Evolutionary conservation across 2,113 vertebrate species (phyloP).

Genomic region (Notiomystis cincta): DNA sequence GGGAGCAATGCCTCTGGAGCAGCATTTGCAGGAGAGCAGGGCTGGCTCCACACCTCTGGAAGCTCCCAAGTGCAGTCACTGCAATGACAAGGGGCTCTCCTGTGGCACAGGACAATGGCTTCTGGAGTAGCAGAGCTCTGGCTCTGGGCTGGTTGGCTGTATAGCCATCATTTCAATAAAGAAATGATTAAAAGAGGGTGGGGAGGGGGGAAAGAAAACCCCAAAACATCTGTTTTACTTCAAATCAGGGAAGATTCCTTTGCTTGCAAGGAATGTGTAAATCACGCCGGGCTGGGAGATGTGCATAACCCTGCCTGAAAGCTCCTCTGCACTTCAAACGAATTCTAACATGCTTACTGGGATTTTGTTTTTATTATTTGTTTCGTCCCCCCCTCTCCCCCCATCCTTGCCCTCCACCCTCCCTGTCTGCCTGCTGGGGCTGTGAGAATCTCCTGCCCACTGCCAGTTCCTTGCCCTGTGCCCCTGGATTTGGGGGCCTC

Average conservation of each 20-base stretch:
- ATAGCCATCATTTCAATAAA: slow-evolving; percentile 36
- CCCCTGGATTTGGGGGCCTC: background rate
- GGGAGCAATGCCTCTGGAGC: background rate
- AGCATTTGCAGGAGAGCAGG: background rate
- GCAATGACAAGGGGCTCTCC: background rate
- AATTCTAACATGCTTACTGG: slow-evolving; percentile 73
- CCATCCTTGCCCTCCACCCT: background rate
- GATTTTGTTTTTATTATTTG: slow-evolving; percentile 67
- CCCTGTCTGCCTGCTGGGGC: slow-evolving; percentile 43
- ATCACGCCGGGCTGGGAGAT: slow-evolving; percentile 66
- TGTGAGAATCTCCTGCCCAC: slow-evolving; percentile 40
- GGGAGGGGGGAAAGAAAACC: background rate
- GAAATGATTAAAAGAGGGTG: background rate
- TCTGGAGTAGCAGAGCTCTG: slow-evolving; percentile 27
- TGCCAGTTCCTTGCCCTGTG: slow-evolving; percentile 31
- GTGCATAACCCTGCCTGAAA: slow-evolving; percentile 68
- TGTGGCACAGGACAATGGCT: background rate
- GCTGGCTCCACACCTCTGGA: background rate
- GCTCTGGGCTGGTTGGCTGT: background rate
- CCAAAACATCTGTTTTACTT: slow-evolving; percentile 77
- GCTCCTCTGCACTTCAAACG: slow-evolving; percentile 72
- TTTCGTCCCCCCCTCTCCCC: background rate
- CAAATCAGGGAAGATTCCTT: slow-evolving; percentile 72
- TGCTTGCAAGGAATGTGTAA: slow-evolving; percentile 73
- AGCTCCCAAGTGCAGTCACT: fast-evolving